phyloP scores from a whole-genome alignment of 2,797 vertebrate genomes.

The Pangasius djambal region DNA sequence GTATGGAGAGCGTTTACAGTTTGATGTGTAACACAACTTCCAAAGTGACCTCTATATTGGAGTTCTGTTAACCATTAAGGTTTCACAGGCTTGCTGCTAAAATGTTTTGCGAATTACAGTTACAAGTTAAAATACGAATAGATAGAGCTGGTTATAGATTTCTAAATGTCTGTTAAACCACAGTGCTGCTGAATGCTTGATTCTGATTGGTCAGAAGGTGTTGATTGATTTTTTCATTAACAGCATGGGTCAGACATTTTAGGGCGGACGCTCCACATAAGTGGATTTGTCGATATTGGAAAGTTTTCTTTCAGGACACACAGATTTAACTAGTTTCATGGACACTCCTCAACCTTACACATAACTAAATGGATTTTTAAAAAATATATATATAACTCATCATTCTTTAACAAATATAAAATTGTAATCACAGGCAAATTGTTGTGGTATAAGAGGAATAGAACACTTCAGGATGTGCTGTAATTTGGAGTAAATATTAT shows the following conservation, averaged over 20 bases:
- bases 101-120: not conserved
- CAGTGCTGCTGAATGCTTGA: not conserved
- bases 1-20: not conserved
- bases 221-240: not conserved
- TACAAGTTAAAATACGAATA: not conserved
- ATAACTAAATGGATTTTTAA: too few relatives aligned
- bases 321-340: not conserved
- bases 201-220: not conserved
- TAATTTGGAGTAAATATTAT: too few relatives aligned
- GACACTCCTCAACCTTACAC: too few relatives aligned
- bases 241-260: not conserved
- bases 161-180: not conserved
- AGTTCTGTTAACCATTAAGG: not conserved
- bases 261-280: not conserved
- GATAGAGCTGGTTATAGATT: not conserved
- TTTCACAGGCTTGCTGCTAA: not conserved
- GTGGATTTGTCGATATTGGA: not conserved
- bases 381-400: too few relatives aligned
- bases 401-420: too few relatives aligned
- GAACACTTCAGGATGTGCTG: too few relatives aligned
- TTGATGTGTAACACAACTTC: not conserved
- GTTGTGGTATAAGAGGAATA: too few relatives aligned
- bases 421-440: too few relatives aligned
- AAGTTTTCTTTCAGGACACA: not conserved
- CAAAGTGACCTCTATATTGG: not conserved